Conservation (phyloP, 2,888 invertebrate species). For the Sepioteuthis lessoniana region DNA sequence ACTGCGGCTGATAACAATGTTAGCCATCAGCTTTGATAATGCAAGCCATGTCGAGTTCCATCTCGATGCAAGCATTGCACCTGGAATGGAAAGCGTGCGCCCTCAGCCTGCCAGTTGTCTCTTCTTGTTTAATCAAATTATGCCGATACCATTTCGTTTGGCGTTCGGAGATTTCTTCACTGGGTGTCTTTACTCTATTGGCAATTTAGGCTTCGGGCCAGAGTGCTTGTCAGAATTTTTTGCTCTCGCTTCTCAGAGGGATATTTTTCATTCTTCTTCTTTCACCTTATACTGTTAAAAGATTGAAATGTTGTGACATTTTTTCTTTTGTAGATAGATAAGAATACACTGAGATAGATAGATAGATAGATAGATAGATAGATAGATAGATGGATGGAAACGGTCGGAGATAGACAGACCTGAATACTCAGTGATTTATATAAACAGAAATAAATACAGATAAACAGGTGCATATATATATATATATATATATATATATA, state of each 20-base stretch:
- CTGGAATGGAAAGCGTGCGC: too few relatives aligned
- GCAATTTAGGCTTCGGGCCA: neutral
- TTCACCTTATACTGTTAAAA: neutral
- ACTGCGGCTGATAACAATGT: neutral
- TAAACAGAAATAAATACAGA: too few relatives aligned
- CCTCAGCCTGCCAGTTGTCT: constrained; percentile 5
- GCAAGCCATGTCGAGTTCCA: neutral
- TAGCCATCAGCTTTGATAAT: neutral
- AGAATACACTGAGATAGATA: neutral
- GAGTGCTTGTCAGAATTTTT: neutral
- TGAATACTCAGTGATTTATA: too few relatives aligned
- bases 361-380: neutral
- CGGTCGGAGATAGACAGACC: too few relatives aligned
- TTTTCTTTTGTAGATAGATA: neutral
- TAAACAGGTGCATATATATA: too few relatives aligned
- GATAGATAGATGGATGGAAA: neutral
- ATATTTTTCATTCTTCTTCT: neutral
- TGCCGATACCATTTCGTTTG: neutral
- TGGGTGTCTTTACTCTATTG: too few relatives aligned
- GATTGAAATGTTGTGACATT: neutral
- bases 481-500: too few relatives aligned
- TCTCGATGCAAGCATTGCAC: neutral
- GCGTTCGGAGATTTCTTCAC: neutral
- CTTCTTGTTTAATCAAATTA: neutral
- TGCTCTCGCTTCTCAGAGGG: neutral